phyloP scores from a whole-genome alignment of 2,113 vertebrate species.

The Embiotoca jacksoni region DNA sequence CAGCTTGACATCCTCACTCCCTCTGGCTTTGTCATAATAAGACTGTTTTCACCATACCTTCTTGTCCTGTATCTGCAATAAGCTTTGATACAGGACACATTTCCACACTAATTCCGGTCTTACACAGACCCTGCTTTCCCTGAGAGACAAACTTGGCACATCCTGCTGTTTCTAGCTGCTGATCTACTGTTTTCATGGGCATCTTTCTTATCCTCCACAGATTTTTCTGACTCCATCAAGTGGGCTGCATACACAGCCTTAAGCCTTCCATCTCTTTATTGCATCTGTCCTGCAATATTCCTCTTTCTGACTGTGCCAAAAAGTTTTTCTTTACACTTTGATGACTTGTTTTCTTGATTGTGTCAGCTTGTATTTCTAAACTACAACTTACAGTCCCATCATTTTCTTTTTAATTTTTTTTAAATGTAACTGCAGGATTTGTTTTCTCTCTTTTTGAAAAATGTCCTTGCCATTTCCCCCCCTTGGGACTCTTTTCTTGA shows the following conservation, averaged over 20 bases:
- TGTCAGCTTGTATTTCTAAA: constrained; percentile 38
- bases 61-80: too few relatives aligned
- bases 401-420: background rate
- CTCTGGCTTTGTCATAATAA: too few relatives aligned
- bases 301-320: constrained; percentile 15
- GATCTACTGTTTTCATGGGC: constrained; percentile 1
- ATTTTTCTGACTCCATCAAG: constrained; percentile 34
- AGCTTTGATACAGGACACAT: too few relatives aligned
- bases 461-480: background rate
- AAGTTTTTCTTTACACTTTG: constrained; percentile 23
- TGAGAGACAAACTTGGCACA: too few relatives aligned
- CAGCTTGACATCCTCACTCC: too few relatives aligned
- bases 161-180: constrained; percentile 3
- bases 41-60: too few relatives aligned
- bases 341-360: constrained; percentile 46
- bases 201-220: constrained; percentile 30
- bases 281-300: constrained; percentile 55
- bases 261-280: constrained; percentile 34
- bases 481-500: too few relatives aligned
- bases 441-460: constrained; percentile 7
- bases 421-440: constrained; percentile 3
- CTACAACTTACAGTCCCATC: background rate
- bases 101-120: too few relatives aligned
- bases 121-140: too few relatives aligned
- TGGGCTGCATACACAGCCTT: background rate